Conservation (phyloP, 2,797 vertebrate species). For the Vespertilio murinus region DNA sequence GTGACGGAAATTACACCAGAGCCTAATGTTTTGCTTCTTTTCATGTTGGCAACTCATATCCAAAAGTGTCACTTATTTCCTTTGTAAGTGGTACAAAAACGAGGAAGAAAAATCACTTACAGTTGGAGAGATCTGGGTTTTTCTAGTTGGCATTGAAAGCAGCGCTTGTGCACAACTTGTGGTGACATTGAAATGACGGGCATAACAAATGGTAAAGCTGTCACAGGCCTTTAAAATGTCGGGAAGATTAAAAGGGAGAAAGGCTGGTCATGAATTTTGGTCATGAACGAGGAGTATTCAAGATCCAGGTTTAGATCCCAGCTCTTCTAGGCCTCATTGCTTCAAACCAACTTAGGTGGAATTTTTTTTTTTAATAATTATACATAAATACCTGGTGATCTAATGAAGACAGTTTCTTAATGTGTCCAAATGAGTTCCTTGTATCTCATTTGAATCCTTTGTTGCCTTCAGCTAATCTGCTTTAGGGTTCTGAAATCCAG, state of each 20-base stretch:
- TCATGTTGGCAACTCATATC: not conserved
- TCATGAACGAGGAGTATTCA: constrained; percentile 71
- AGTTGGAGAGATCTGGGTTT: not conserved
- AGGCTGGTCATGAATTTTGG: constrained; percentile 81
- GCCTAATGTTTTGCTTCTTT: not conserved
- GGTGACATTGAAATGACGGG: constrained; percentile 50
- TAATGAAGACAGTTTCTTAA: constrained; percentile 98
- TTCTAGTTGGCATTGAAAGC: constrained; percentile 44
- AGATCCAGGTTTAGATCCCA: constrained; percentile 64
- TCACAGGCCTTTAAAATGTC: constrained; percentile 66
- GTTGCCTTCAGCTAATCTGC: constrained; percentile 91
- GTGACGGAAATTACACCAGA: not conserved
- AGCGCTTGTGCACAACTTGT: fast-evolving
- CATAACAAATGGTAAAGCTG: constrained; percentile 62
- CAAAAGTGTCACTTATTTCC: not conserved
- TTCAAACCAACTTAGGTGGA: constrained; percentile 83
- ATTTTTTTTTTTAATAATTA: constrained; percentile 86
- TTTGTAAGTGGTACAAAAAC: not conserved
- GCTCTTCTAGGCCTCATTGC: constrained; percentile 76
- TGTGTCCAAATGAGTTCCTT: constrained; percentile 97
- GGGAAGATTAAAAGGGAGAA: constrained; percentile 72
- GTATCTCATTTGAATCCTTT: constrained; percentile 91
- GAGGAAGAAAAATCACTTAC: not conserved
- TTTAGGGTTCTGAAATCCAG: constrained; percentile 85
- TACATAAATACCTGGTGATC: constrained; percentile 90